Evolutionary conservation across 1,140 invertebrate genomes (phyloP), one percentile per base, ranked within the genome.

Genomic region (Anastatus disparis): DNA sequence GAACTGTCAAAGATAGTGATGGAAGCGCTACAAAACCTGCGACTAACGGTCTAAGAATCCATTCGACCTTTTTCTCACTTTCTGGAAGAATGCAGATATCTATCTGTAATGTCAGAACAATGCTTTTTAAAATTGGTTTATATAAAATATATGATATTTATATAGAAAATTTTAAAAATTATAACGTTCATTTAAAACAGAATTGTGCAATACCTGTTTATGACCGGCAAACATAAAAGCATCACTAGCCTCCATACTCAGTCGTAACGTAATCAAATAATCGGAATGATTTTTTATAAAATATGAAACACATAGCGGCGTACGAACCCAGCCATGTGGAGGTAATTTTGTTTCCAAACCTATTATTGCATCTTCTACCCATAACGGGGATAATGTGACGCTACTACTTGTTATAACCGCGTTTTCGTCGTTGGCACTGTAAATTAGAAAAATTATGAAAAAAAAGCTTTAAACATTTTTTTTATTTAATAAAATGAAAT

Each of bases 161-260:
- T n/a, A n/a, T n/a, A n/a, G n/a, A n/a, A n/a, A n/a, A n/a, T n/a
- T n/a, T n/a, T n/a, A n/a, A n/a, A n/a, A n/a, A n/a, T n/a, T n/a
- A n/a, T n/a, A n/a, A n/a, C n/a, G n/a, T n/a, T n/a, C n/a, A n/a
- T n/a, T n/a, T n/a, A n/a, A n/a, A 22, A 29, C 2, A 44, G 26
- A 44, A 27, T 61, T 22, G n/a, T 20, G 22, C 53, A 27, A 66
- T 82, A 94, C 92, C 84, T 95, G 92, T 87, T 95, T 96, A 75
- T 95, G 93, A 3, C 95, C 95, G 75, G 94, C 90, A 87, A 94
- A 96, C 93, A 96, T 95, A 78, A 96, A 97, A 12, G 90, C 91
- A 81, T 96, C 94, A 74, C 90, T 93, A 1, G 91, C 90, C 74
- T 96, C 93, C 85, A 96, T 91, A 61, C 86, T 89, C 13, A 95